Conservation (phyloP, 2,113 vertebrate species). For the Heterochromis multidens region DNA sequence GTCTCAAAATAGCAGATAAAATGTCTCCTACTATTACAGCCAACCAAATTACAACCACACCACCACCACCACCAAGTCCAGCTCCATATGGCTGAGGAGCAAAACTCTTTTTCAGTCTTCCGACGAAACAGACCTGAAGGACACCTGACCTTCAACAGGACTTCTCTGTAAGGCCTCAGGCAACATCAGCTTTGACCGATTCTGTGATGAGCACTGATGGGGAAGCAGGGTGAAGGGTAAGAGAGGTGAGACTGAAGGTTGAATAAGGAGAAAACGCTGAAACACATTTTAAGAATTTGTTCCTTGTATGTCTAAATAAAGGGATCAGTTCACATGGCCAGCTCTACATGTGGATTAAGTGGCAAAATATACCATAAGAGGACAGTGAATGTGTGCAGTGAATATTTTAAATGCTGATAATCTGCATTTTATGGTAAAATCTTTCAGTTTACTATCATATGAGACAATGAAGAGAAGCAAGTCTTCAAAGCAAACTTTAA, state of each 20-base stretch:
- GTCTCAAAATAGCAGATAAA: conserved; percentile 26
- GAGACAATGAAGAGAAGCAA: too few relatives aligned
- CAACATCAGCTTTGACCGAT: neutral
- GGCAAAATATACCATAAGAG: neutral
- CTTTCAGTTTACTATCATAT: neutral
- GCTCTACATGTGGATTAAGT: neutral
- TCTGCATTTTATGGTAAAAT: neutral
- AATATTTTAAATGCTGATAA: neutral
- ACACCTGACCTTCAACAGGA: neutral
- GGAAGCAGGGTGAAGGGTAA: neutral
- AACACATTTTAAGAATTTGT: neutral
- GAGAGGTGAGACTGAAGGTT: neutral
- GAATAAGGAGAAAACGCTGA: neutral
- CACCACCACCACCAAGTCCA: neutral
- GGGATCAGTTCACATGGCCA: fast-evolving
- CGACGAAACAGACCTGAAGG: neutral
- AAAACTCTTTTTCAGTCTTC: neutral
- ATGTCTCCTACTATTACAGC: neutral
- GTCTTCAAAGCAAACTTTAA: too few relatives aligned
- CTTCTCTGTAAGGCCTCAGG: neutral
- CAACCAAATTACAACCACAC: neutral
- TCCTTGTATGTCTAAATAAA: neutral
- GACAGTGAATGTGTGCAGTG: neutral
- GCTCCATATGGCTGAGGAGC: neutral
- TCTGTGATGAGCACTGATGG: neutral